These are phyloP conservation scores for Keiferia lycopersicella DNA, from an alignment of 2,888 invertebrate species.

Conservation along the genomic window DNA sequence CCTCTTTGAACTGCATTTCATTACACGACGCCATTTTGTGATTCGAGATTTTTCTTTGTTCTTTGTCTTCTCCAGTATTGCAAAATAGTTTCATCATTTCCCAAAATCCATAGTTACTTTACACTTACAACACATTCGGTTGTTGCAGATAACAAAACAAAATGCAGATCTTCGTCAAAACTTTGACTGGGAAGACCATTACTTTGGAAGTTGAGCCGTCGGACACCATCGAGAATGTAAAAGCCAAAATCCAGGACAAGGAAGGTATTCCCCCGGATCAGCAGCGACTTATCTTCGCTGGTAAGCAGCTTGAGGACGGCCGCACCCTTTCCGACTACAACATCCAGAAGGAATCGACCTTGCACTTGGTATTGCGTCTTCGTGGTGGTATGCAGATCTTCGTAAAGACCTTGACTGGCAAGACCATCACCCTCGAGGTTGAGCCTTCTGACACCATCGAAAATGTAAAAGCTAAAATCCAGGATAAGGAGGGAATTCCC, in stretches of 20 bases:
- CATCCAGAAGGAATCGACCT: no score
- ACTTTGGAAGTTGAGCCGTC: constrained; percentile 66
- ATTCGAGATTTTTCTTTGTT: constrained; percentile 67
- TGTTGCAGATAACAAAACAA: constrained; percentile 60
- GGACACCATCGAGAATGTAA: no score
- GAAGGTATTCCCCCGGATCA: no score
- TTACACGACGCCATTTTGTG: constrained; percentile 71
- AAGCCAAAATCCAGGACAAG: no score
- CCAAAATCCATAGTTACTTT: constrained; percentile 49
- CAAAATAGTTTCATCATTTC: constrained; percentile 30
- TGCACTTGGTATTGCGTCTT: no score
- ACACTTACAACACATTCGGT: constrained; percentile 40
- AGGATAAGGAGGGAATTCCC: constrained; percentile 66
- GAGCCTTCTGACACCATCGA: constrained; percentile 65
- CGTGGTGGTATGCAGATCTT: no score
- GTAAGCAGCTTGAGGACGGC: no score
- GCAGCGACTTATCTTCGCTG: no score
- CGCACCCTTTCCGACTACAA: no score
- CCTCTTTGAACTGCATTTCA: constrained; percentile 20
- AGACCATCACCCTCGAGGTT: no score
- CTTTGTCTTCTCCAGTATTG: constrained; percentile 43
- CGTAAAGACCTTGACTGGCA: no score
- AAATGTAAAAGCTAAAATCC: constrained; percentile 66
- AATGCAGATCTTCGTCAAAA: constrained; percentile 63
- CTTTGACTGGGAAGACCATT: constrained; percentile 56